Conservation (phyloP, 2,113 vertebrate genomes). For the Pelmatolapia mariae region DNA sequence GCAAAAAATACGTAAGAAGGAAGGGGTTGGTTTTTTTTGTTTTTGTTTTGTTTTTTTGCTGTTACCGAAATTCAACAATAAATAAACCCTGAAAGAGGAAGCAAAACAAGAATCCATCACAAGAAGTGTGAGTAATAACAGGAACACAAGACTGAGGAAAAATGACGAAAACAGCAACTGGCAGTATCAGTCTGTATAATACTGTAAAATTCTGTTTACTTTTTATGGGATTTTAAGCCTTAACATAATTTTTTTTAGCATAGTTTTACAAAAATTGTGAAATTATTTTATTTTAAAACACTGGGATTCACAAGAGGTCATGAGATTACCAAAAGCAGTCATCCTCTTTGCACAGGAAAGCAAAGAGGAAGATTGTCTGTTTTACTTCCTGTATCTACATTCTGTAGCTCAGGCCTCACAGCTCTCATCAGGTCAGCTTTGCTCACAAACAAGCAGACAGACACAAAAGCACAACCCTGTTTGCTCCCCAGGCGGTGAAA, state of each 20-base stretch:
- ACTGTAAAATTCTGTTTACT: neutral
- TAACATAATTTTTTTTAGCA: neutral
- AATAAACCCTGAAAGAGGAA: neutral
- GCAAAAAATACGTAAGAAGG: neutral
- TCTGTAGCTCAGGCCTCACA: neutral
- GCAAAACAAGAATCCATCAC: neutral
- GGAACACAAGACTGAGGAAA: neutral
- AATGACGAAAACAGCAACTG: neutral
- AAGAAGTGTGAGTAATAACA: neutral
- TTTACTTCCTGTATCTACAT: neutral
- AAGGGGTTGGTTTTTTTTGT: accelerated
- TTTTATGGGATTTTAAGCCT: neutral
- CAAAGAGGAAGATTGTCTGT: neutral
- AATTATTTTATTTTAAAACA: neutral
- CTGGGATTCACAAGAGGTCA: neutral
- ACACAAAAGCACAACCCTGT: neutral
- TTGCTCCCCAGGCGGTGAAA: conserved; percentile 59
- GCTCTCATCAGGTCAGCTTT: neutral
- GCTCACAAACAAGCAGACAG: neutral
- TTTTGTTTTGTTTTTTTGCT: accelerated
- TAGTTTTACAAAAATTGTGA: neutral
- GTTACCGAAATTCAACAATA: neutral
- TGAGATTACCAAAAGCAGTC: neutral
- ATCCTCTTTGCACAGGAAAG: neutral
- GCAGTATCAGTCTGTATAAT: neutral